phyloP scores from a whole-genome alignment of 2,113 vertebrate genomes.

The Pimephales promelas region DNA sequence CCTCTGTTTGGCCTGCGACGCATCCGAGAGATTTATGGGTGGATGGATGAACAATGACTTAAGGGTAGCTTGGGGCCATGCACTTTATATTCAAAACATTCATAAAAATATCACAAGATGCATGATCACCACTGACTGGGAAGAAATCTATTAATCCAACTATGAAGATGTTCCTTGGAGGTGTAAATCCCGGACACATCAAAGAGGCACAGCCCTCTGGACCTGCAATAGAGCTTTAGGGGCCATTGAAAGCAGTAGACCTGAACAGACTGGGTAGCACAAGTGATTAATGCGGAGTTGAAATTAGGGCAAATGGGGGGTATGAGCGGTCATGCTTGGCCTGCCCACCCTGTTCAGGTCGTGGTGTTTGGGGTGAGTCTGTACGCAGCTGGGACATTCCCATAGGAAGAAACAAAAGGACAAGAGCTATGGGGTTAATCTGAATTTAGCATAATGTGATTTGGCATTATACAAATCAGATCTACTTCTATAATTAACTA shows the following conservation, averaged over 20 bases:
- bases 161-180: conserved; percentile 41
- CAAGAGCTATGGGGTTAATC: conserved; percentile 26
- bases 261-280: conserved; percentile 31
- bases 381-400: conserved; percentile 57
- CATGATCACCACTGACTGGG: neutral
- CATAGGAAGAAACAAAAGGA: conserved; percentile 53
- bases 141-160: neutral
- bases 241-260: conserved; percentile 45
- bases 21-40: conserved; percentile 1
- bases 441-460: conserved; percentile 34
- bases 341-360: conserved; percentile 36
- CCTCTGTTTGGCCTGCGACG: conserved; percentile 4
- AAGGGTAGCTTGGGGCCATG: neutral
- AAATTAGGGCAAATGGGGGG: conserved; percentile 43
- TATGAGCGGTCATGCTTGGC: conserved; percentile 2
- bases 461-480: conserved; percentile 10
- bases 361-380: conserved; percentile 25
- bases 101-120: neutral
- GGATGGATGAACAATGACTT: neutral
- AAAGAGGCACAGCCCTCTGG: conserved; percentile 2
- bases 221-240: conserved; percentile 7
- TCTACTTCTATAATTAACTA: neutral
- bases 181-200: conserved; percentile 38
- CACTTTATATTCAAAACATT: conserved; percentile 3
- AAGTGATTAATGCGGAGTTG: conserved; percentile 53